Evolutionary conservation across 2,797 vertebrate species (phyloP), one percentile per base, ranked within the genome.

Genomic region (Dendrocincla tyrannina): DNA sequence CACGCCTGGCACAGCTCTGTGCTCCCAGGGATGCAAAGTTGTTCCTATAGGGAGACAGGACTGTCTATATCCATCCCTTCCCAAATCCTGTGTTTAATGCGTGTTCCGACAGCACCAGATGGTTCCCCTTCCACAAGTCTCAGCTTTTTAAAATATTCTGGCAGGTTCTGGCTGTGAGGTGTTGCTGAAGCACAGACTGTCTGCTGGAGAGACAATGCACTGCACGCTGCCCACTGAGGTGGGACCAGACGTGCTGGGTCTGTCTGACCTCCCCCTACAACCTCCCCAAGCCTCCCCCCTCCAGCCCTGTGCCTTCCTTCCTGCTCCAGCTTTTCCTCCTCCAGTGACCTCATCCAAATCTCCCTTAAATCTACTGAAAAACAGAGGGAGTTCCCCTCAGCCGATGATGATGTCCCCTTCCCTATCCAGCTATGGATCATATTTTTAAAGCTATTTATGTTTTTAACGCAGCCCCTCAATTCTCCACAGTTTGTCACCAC

Each of bases 341-440:
- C n/a, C 50, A 32, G 5, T 50, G n/a, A 84, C 23, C 32, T 47
- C 50, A 64, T 15, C 20, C 66, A 58, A 70, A 64, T 30, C 33
- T 39, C 37, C 28, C 55, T 52, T 39, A 70, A 70, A 64, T 1
- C 3, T 10, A 18, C 25, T 1, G 17, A 42, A 67, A 68, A 50
- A 25, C 3, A 2, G 3, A 2, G 18, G 13, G 46, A n/a, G 33
- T 1, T 62, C n/a, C 32, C 60, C 52, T 33, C 55, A 46, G 4
- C 30, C 12, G n/a, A 58, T 2, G n/a, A 58, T 2, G 1, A 11
- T 2, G 2, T 15, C 39, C 28, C 49, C 66, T 44, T 19, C 52
- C 3, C 56, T 32, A 13, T 32, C 77, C 74, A 72, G 7, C 35
- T 1, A 1, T 9, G 42, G 49, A 49, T 3, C 1, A 0, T 7